A percentile compares a stretch with the other conserved stretches of the same genome.
Conservation (phyloP, 1,140 invertebrate species). For the Bilobella aurantiaca region DNA sequence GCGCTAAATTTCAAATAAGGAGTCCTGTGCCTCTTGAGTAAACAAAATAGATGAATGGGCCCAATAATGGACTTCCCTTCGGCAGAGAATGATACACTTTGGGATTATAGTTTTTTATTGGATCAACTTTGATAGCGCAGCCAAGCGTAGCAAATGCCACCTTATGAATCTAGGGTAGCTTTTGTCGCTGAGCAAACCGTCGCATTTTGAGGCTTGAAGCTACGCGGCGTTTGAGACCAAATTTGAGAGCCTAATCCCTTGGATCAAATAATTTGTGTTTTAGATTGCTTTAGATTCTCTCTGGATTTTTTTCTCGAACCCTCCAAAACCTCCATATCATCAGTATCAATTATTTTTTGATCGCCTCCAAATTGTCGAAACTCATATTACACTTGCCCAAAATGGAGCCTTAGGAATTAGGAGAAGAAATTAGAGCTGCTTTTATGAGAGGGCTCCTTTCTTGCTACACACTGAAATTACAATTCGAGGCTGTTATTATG, state of each 20-base stretch:
- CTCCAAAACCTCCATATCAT: conserved; percentile 6
- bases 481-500: not conserved
- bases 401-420: not conserved
- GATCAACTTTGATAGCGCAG: not conserved
- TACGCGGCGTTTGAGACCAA: too few species aligned
- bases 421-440: not conserved
- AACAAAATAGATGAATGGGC: too few species aligned
- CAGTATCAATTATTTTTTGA: conserved; percentile 6
- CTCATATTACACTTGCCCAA: too few species aligned
- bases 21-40: too few species aligned
- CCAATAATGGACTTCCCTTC: not conserved
- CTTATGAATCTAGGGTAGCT: too few species aligned
- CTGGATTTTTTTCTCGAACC: not conserved
- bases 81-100: too few species aligned
- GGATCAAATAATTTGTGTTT: not conserved
- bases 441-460: not conserved
- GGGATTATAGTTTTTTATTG: not conserved
- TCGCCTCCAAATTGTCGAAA: too few species aligned
- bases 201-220: too few species aligned
- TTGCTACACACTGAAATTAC: not conserved
- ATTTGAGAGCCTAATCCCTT: not conserved
- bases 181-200: too few species aligned
- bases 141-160: not conserved
- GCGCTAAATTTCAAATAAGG: too few species aligned
- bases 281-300: too few species aligned